Conservation (phyloP, 2,113 vertebrate genomes). For the Prunella himalayana region DNA sequence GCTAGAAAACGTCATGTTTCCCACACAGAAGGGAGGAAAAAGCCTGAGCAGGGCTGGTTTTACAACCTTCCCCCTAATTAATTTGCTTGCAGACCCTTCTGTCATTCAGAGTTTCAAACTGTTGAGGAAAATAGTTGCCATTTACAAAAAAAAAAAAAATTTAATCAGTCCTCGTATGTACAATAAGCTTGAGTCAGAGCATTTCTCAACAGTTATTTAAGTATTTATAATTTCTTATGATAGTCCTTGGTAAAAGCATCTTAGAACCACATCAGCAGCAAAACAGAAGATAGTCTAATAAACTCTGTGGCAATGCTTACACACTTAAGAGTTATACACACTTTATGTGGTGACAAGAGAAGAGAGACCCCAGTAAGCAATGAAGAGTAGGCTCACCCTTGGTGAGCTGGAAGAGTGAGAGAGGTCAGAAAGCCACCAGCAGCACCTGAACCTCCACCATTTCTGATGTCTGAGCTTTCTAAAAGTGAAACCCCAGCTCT, state of each 20-base stretch:
- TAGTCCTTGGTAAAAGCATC: background rate
- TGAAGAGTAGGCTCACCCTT: background rate
- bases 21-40: constrained; percentile 37
- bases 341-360: background rate
- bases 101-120: background rate
- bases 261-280: background rate
- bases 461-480: background rate
- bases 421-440: background rate
- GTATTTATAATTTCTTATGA: background rate
- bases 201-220: background rate
- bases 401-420: background rate
- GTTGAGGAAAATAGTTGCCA: background rate
- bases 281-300: background rate
- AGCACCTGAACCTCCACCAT: background rate
- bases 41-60: background rate
- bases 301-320: background rate
- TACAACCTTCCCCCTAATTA: background rate
- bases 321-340: background rate
- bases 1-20: constrained; percentile 63
- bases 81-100: background rate
- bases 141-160: background rate
- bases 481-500: fast-evolving
- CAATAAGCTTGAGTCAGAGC: background rate
- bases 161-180: background rate
- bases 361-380: background rate